Evolutionary conservation across 1,140 invertebrate species (phyloP).

Genomic region (Anadara kagoshimensis): DNA sequence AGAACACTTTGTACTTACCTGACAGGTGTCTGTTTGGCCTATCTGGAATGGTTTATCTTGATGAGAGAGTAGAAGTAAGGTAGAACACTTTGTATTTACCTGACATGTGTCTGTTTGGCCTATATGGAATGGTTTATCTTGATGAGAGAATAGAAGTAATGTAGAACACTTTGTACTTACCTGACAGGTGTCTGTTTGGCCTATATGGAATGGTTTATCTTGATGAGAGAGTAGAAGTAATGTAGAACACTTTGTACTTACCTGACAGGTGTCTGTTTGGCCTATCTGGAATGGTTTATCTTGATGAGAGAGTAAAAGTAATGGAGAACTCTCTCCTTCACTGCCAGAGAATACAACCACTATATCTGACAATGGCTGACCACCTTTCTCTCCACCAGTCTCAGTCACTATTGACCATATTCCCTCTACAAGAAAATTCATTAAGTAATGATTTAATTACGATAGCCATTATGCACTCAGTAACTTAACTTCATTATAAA

Average conservation of each 20-base stretch:
- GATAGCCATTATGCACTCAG: background rate
- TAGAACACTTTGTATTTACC: constrained; percentile 57
- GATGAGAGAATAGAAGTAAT: constrained; percentile 31
- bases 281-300: constrained; percentile 52
- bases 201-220: constrained; percentile 51
- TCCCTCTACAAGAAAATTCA: constrained; percentile 45
- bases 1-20: constrained; percentile 58
- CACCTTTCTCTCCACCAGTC: constrained; percentile 46
- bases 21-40: constrained; percentile 48
- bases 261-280: constrained; percentile 52
- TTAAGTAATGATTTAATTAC: background rate
- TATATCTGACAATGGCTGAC: constrained; percentile 40
- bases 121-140: constrained; percentile 49
- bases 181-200: constrained; percentile 50
- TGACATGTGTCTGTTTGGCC: constrained; percentile 50
- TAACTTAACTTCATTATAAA: background rate
- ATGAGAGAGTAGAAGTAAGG: constrained; percentile 35
- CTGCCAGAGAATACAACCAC: constrained; percentile 56
- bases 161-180: constrained; percentile 58
- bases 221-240: constrained; percentile 33
- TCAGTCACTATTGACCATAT: constrained; percentile 49
- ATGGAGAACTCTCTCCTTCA: constrained; percentile 48
- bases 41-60: constrained; percentile 50
- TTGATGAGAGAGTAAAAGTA: constrained; percentile 33
- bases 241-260: constrained; percentile 37